Evolutionary conservation across 2,113 vertebrate genomes (phyloP), one percentile per base, ranked within the genome.

Genomic region (Sceloporus undulatus): DNA sequence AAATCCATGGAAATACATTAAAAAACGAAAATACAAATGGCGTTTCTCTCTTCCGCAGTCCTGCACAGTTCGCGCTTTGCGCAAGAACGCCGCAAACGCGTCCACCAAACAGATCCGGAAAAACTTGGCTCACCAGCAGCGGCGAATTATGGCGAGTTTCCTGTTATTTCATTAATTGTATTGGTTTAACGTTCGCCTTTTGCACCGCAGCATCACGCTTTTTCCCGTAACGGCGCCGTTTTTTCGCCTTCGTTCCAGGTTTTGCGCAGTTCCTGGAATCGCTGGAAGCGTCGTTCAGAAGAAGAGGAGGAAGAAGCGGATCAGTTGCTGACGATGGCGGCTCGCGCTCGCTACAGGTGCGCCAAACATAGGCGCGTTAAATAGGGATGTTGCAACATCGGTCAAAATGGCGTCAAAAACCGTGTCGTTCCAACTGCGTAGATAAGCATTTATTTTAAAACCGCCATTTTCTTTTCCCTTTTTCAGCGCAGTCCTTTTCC

Each of bases 261-360:
- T 56, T 90, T 96, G 59, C 88, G 52, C 27, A 97, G 88, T 74
- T 97, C 94, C 93, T 99, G 98, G 98, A 96, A 82, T 86, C 0
- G 9, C 78, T 99, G 99, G 98, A 96, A 96, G 80, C 91, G 87
- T 59, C 73, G 34, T 54, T 74, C 97, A 42, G 98, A 99, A 88
- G 95, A 98, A 91, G 95, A 94, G 78, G 98, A 98, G 88, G 97
- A 99, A 18, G 76, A 89, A 25, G 85, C 89, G 40, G 95, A 97
- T 79, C 94, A 94, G 13, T 84, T 95, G 3, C 92, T 95, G 19
- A 94, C 91, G 23, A 71, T 77, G 27, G 79, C 92, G 54, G 98
- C 98, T 86, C 54, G 34, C 70, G 91, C 56, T 10, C 96, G 80
- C 84, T 96, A 97, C 85, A 98, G 98, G 99, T 99, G 79, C 42